Evolutionary conservation across 2,797 vertebrate genomes (phyloP).

Genomic region (Chromis chromis): DNA sequence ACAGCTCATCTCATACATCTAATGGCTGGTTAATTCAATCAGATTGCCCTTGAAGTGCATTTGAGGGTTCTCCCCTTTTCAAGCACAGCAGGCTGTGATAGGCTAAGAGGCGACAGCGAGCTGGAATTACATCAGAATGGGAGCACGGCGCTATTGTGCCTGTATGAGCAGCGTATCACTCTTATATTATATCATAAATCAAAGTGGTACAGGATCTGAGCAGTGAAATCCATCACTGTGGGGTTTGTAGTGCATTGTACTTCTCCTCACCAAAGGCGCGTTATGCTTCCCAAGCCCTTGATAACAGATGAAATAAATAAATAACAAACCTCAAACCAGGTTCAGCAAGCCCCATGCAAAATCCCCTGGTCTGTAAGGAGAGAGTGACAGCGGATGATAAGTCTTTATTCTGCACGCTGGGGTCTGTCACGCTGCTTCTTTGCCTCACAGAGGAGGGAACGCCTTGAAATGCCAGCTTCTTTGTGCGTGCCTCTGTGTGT

Average conservation of each 20-base stretch:
- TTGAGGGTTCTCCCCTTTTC: conserved; percentile 60
- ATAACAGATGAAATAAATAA: conserved; percentile 76
- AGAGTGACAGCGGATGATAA: conserved; percentile 72
- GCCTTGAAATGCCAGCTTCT: conserved; percentile 66
- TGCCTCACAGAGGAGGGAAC: conserved; percentile 58
- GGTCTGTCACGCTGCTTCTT: conserved; percentile 69
- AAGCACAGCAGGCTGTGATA: conserved; percentile 51
- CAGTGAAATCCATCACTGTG: conserved; percentile 67
- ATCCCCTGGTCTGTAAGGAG: conserved; percentile 67
- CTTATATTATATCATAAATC: conserved; percentile 74
- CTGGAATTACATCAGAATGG: conserved; percentile 63
- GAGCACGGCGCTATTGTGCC: conserved; percentile 54
- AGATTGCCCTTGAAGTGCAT: conserved; percentile 70
- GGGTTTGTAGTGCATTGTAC: conserved; percentile 65
- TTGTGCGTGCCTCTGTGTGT: conserved; percentile 25
- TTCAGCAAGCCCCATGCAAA: conserved; percentile 69
- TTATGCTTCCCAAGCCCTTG: conserved; percentile 62
- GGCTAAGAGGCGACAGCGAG: conserved; percentile 60
- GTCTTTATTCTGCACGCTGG: conserved; percentile 70
- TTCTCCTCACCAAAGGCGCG: conserved; percentile 64
- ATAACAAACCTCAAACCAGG: conserved; percentile 64
- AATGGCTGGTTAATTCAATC: conserved; percentile 80
- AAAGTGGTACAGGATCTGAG: conserved; percentile 71
- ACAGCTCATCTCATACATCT: conserved; percentile 74
- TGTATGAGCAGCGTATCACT: conserved; percentile 57